A percentile compares a stretch with the other conserved stretches of the same genome.
These are phyloP conservation scores for Abrostola triplasia DNA, from an alignment of 2,888 invertebrate species.

Conservation along the genomic window DNA sequence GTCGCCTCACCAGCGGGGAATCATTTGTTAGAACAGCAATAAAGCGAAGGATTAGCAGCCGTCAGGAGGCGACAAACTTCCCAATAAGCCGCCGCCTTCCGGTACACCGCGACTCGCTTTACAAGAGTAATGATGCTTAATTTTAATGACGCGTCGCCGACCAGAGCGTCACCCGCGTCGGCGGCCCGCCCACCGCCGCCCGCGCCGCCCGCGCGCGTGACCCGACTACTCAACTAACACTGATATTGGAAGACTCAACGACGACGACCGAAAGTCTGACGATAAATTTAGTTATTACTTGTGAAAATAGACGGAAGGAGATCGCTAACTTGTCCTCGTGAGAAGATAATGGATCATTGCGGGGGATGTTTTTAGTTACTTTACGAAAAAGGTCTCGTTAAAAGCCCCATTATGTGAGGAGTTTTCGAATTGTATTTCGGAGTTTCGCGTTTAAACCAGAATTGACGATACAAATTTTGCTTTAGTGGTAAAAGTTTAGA, in stretches of 20 bases:
- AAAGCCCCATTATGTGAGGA: constrained; percentile 85
- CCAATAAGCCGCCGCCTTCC: constrained; percentile 81
- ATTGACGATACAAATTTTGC: constrained; percentile 71
- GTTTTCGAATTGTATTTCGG: constrained; percentile 80
- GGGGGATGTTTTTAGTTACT: constrained; percentile 84
- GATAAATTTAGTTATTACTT: constrained; percentile 89
- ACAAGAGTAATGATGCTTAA: constrained; percentile 88
- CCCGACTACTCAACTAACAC: constrained; percentile 75
- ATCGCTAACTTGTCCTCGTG: constrained; percentile 88
- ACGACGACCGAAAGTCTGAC: constrained; percentile 84
- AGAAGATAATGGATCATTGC: constrained; percentile 88
- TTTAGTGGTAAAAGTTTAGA: constrained; percentile 72
- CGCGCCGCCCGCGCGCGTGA: constrained; percentile 76
- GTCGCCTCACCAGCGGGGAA: constrained; percentile 62
- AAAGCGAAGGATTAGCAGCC: constrained; percentile 81
- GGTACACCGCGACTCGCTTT: constrained; percentile 79
- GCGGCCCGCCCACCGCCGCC: constrained; percentile 62
- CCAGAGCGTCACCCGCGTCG: constrained; percentile 65
- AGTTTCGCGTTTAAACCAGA: constrained; percentile 74
- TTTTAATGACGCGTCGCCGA: constrained; percentile 87
- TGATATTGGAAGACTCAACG: constrained; percentile 83
- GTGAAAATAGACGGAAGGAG: constrained; percentile 88
- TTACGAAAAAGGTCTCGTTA: constrained; percentile 83
- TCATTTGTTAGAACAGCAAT: constrained; percentile 84
- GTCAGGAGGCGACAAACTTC: constrained; percentile 80